phyloP scores from a whole-genome alignment of 1,140 invertebrate species.

The Hylaeus anthracinus region DNA sequence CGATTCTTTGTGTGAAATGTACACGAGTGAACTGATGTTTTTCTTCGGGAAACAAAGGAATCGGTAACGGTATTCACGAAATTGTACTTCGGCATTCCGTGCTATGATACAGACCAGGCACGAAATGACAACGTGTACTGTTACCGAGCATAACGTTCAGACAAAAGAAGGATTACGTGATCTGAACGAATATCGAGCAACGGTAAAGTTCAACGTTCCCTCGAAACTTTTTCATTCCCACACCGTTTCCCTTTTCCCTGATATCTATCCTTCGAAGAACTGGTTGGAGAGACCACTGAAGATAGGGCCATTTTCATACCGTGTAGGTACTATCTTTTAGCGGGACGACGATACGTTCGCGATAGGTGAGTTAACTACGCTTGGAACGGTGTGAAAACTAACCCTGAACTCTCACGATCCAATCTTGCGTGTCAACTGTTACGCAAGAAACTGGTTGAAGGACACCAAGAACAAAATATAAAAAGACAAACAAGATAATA shows the following conservation, averaged over 20 bases:
- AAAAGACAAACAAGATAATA: background rate
- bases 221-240: background rate
- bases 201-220: slow-evolving; percentile 40
- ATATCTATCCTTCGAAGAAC: background rate
- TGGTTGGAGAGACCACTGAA: background rate
- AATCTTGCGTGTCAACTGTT: slow-evolving; percentile 7
- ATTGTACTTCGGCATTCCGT: background rate
- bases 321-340: background rate
- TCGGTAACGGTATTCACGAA: slow-evolving; percentile 26
- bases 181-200: slow-evolving; percentile 56
- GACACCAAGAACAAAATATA: background rate
- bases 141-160: background rate
- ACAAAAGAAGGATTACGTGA: slow-evolving; percentile 38
- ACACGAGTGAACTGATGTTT: background rate
- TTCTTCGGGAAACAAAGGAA: background rate
- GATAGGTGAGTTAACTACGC: too few relatives aligned
- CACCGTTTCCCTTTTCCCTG: background rate
- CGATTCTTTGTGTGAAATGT: too few relatives aligned
- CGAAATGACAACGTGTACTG: slow-evolving; percentile 27
- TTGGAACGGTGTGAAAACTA: slow-evolving; percentile 5
- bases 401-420: slow-evolving; percentile 26
- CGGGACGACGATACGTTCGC: too few relatives aligned
- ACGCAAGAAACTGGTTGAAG: background rate
- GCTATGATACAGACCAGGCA: background rate
- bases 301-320: background rate